Evolutionary conservation across 2,113 vertebrate genomes (phyloP).

Genomic region (Rhagologus leucostigma): DNA sequence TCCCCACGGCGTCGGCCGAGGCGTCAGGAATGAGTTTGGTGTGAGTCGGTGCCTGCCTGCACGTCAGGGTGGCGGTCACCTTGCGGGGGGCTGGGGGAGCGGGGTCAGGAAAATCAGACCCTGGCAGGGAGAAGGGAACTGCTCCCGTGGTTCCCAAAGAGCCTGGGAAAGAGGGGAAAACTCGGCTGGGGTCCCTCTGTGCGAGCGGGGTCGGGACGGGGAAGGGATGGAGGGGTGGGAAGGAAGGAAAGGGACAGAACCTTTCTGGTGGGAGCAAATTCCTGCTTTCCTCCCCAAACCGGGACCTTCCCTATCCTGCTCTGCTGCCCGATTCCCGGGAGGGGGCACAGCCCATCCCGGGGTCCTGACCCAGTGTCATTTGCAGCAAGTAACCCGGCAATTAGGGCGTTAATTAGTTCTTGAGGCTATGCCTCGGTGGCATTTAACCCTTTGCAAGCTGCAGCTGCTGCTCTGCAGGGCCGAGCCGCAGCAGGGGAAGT

Average conservation of each 20-base stretch:
- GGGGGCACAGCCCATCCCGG: background rate
- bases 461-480: background rate
- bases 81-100: background rate
- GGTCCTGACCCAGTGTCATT: background rate
- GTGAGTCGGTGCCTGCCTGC: accelerated
- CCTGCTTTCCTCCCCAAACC: background rate
- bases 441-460: background rate
- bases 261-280: background rate
- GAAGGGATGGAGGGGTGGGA: background rate
- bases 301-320: background rate
- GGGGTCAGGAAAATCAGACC: background rate
- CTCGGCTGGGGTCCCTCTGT: accelerated
- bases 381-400: background rate
- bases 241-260: background rate
- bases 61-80: accelerated
- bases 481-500: background rate
- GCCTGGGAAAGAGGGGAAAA: background rate
- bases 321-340: accelerated
- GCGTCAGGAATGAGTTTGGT: accelerated
- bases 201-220: accelerated
- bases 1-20: accelerated
- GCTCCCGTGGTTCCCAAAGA: background rate
- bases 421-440: background rate
- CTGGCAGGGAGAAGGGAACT: background rate
- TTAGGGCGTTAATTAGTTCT: background rate